Conservation (phyloP, 2,797 vertebrate genomes). For the Meda fulgida region DNA sequence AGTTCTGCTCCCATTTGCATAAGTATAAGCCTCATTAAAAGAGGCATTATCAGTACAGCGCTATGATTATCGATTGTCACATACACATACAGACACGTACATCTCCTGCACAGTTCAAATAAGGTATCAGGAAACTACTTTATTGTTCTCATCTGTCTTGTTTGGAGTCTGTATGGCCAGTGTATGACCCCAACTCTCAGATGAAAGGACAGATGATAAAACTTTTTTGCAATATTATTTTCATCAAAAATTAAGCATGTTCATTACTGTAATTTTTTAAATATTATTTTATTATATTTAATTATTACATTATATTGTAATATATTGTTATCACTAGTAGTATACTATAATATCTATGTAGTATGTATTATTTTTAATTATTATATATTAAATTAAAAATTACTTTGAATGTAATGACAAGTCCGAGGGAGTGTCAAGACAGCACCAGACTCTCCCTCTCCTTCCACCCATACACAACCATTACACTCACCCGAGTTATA, state of each 20-base stretch:
- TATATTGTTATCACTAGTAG: no score
- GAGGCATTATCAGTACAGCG: slow-evolving; percentile 25
- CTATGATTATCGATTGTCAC: slow-evolving; percentile 51
- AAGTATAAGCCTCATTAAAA: slow-evolving; percentile 25
- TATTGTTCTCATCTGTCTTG: slow-evolving; percentile 63
- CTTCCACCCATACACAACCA: no score
- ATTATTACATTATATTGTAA: no score
- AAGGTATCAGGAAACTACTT: slow-evolving; percentile 61
- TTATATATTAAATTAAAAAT: neutral
- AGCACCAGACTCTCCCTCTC: no score
- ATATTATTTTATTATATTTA: no score
- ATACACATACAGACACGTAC: slow-evolving; percentile 8
- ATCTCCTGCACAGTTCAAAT: slow-evolving; percentile 33
- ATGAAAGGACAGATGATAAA: neutral
- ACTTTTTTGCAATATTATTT: neutral
- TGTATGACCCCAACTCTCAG: slow-evolving; percentile 25
- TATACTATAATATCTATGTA: neutral
- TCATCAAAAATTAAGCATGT: neutral
- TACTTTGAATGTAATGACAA: no score
- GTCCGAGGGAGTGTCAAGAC: no score
- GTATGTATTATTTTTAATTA: neutral
- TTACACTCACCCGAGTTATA: no score
- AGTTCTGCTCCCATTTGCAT: neutral
- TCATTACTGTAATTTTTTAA: neutral
- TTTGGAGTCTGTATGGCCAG: slow-evolving; percentile 59